phyloP scores from a whole-genome alignment of 1,140 invertebrate genomes.

The Leucophenga varia region DNA sequence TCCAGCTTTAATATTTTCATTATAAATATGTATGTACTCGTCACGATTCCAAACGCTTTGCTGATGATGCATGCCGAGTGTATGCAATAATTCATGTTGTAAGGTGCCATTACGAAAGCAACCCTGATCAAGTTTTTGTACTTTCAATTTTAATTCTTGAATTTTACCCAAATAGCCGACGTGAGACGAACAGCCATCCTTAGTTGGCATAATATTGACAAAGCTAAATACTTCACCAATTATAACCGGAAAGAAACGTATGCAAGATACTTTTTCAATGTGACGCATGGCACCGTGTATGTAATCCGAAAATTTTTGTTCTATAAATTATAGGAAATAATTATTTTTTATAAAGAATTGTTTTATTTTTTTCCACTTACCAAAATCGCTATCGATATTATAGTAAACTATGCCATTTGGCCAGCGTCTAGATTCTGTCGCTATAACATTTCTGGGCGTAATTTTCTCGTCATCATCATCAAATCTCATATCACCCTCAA shows the following conservation, averaged over 20 bases:
- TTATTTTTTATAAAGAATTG: not conserved
- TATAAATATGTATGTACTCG: conserved; percentile 64
- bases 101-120: conserved; percentile 57
- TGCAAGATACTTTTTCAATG: conserved; percentile 4
- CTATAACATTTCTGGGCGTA: too few species aligned
- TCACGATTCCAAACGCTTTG: conserved; percentile 70
- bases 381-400: conserved; percentile 9
- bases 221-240: not conserved
- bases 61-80: conserved; percentile 69
- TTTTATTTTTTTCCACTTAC: conserved; percentile 27
- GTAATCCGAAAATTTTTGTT: not conserved
- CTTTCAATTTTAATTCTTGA: conserved; percentile 36
- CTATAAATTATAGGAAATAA: not conserved
- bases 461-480: too few species aligned
- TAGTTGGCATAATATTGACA: conserved; percentile 29
- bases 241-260: conserved; percentile 5
- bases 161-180: conserved; percentile 59
- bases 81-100: conserved; percentile 67
- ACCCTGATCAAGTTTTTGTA: conserved; percentile 8
- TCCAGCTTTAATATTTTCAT: conserved; percentile 66
- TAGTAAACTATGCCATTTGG: conserved; percentile 41
- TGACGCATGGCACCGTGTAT: conserved; percentile 2
- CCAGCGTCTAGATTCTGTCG: too few species aligned
- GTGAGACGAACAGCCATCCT: conserved; percentile 58
- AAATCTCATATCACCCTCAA: conserved; percentile 24